phyloP scores from a whole-genome alignment of 2,797 vertebrate species.

The Sternarchorhynchus goeldii region DNA sequence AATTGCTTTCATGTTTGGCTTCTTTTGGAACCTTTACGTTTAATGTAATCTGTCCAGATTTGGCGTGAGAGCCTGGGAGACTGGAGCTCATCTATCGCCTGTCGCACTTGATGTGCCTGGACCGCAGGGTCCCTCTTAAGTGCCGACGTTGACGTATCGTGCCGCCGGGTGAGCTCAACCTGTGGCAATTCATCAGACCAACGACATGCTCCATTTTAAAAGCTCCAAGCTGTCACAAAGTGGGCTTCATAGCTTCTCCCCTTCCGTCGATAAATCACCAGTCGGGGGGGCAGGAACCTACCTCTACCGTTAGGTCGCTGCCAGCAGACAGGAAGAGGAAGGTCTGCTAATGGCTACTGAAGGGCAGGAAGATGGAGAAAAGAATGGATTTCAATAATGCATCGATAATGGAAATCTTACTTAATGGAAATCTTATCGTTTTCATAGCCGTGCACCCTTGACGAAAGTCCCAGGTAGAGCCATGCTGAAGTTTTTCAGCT shows the following conservation, averaged over 20 bases:
- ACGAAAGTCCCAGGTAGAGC: neutral
- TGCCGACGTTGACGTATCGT: constrained; percentile 74
- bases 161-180: constrained; percentile 62
- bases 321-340: constrained; percentile 50
- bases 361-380: constrained; percentile 41
- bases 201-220: constrained; percentile 75
- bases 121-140: constrained; percentile 67
- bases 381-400: constrained; percentile 56
- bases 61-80: constrained; percentile 24
- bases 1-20: constrained; percentile 36
- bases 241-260: constrained; percentile 72
- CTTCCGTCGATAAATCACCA: constrained; percentile 71
- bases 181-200: constrained; percentile 73
- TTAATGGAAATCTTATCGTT: constrained; percentile 42
- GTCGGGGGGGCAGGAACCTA: constrained; percentile 45
- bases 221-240: constrained; percentile 73
- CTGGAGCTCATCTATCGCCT: constrained; percentile 45
- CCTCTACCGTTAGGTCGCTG: constrained; percentile 49
- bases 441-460: constrained; percentile 14
- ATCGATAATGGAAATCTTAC: constrained; percentile 54
- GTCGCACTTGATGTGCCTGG: constrained; percentile 47
- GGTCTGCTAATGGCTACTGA: constrained; percentile 51
- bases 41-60: constrained; percentile 40
- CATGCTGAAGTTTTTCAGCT: no score
- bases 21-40: constrained; percentile 5